These are phyloP conservation scores for Synergus japonicus DNA, from an alignment of 2,888 invertebrate species.

Conservation along the genomic window DNA sequence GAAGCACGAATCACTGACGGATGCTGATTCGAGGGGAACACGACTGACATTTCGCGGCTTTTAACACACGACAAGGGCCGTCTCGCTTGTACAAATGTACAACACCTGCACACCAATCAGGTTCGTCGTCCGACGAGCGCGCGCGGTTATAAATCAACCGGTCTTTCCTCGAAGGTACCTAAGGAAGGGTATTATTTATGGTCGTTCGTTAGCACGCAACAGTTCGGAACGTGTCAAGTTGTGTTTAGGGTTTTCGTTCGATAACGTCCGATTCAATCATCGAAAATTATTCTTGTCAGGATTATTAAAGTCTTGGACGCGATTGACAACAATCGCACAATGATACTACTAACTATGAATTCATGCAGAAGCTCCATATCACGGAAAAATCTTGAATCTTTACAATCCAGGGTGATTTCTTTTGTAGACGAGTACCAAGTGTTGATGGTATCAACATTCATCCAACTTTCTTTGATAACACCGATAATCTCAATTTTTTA, in stretches of 20 bases:
- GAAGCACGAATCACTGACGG: conserved; percentile 20
- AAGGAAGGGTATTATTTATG: conserved; percentile 66
- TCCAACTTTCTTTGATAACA: not conserved
- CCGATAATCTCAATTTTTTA: not conserved
- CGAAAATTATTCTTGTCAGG: conserved; percentile 29
- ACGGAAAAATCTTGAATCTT: conserved; percentile 8
- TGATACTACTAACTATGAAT: conserved; percentile 16
- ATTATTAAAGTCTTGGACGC: conserved; percentile 24
- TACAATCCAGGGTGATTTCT: conserved; percentile 27
- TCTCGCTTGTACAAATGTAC: conserved; percentile 44
- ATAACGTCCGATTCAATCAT: conserved; percentile 38
- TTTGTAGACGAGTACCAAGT: conserved; percentile 8
- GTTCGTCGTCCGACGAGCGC: conserved; percentile 57
- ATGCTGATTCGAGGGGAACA: conserved; percentile 43
- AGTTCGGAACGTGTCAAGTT: conserved; percentile 57
- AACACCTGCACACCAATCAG: conserved; percentile 69
- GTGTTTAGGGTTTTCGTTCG: conserved; percentile 29
- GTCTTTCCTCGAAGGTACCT: conserved; percentile 60
- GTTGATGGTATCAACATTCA: conserved; percentile 29
- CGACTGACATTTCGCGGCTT: conserved; percentile 48
- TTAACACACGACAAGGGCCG: conserved; percentile 16
- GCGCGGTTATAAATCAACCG: conserved; percentile 67
- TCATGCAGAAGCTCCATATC: not conserved
- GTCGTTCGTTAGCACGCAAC: conserved; percentile 68
- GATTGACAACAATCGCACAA: conserved; percentile 4